These are phyloP conservation scores for Psylliodes chrysocephalus DNA, from an alignment of 2,888 invertebrate species.

Conservation along the genomic window DNA sequence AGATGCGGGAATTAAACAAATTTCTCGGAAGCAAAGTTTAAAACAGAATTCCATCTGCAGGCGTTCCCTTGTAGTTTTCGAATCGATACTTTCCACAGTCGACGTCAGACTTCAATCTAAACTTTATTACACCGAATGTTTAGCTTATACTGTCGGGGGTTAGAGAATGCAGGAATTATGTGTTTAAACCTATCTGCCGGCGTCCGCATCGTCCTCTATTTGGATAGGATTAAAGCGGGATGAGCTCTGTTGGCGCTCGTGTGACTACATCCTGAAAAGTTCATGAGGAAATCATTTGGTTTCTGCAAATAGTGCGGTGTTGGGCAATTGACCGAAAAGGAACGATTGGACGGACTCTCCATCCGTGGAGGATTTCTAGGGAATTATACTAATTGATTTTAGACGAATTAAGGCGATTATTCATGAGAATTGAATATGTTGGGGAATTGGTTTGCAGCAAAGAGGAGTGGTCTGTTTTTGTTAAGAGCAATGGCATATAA, in stretches of 20 bases:
- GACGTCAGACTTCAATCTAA: conserved; percentile 17
- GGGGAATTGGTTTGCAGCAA: too few relatives aligned
- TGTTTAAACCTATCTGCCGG: conserved; percentile 29
- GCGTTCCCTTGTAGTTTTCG: too few relatives aligned
- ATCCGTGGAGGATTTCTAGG: conserved; percentile 1
- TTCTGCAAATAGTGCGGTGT: conserved; percentile 14
- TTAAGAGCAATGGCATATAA: too few relatives aligned
- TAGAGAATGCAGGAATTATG: conserved; percentile 32
- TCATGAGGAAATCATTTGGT: conserved; percentile 22
- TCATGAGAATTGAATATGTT: neutral
- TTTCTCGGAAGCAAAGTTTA: too few relatives aligned
- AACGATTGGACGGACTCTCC: neutral
- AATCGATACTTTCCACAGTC: neutral
- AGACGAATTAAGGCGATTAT: neutral
- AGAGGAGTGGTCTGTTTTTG: too few relatives aligned
- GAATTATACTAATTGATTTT: conserved; percentile 22
- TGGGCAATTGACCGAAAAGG: conserved; percentile 12
- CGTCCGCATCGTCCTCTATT: conserved; percentile 28
- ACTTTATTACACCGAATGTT: conserved; percentile 27
- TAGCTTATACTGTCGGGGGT: conserved; percentile 20
- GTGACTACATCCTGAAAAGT: conserved; percentile 19
- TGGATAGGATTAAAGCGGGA: conserved; percentile 28
- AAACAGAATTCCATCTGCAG: too few relatives aligned
- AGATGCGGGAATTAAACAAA: too few relatives aligned
- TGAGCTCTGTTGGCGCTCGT: conserved; percentile 21